phyloP scores from a whole-genome alignment of 2,113 vertebrate species.

The Origma solitaria region DNA sequence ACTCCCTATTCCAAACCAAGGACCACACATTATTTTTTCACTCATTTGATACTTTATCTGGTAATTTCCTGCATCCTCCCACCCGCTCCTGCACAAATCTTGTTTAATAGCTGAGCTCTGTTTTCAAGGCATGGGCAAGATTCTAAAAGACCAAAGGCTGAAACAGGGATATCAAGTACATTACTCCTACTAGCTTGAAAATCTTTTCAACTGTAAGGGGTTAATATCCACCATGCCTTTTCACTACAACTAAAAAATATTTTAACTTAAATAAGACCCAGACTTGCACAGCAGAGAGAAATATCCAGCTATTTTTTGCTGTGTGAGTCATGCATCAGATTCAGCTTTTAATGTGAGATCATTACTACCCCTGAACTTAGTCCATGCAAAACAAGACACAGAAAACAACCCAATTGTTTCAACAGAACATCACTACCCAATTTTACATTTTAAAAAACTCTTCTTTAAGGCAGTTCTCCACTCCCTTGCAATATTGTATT shows the following conservation, averaged over 20 bases:
- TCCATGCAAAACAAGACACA: not conserved
- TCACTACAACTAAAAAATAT: not conserved
- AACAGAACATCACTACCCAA: not conserved
- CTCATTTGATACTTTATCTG: not conserved
- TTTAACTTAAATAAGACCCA: not conserved
- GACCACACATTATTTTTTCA: not conserved
- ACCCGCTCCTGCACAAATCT: not conserved
- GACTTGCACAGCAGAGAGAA: not conserved
- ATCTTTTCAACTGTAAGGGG: not conserved
- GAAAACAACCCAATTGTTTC: not conserved
- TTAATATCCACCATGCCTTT: not conserved
- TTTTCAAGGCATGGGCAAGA: rapidly evolving
- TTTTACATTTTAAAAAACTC: not conserved
- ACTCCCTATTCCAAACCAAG: not conserved
- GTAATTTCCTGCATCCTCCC: not conserved
- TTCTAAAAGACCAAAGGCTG: not conserved
- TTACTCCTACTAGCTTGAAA: not conserved
- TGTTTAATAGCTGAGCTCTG: not conserved
- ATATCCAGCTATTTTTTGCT: not conserved
- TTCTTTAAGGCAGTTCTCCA: not conserved
- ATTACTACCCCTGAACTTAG: not conserved
- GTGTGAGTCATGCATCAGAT: not conserved
- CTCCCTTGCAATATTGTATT: not conserved
- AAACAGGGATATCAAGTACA: not conserved
- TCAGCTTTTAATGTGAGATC: not conserved